Evolutionary conservation across 2,888 invertebrate genomes (phyloP).

Genomic region (Ernsta delagoae): DNA sequence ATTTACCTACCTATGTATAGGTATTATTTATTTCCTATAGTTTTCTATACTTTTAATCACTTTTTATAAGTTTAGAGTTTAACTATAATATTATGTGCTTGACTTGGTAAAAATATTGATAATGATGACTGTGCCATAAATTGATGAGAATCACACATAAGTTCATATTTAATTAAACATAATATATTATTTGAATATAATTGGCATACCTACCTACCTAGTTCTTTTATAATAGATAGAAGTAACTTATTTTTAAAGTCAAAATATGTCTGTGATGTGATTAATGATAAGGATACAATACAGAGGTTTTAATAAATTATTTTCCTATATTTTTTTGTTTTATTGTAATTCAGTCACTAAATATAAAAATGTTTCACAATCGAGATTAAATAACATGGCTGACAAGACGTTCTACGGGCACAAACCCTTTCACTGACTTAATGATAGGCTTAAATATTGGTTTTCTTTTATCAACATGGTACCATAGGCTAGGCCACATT

Average conservation of each 20-base stretch:
- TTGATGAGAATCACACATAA: not conserved
- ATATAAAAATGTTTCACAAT: no score
- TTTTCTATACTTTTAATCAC: not conserved
- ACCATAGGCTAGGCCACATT: no score
- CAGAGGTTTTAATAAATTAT: conserved; percentile 29
- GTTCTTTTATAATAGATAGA: conserved; percentile 15
- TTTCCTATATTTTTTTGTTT: conserved; percentile 14
- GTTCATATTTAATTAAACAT: not conserved
- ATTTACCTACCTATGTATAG: no score
- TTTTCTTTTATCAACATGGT: no score
- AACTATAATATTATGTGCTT: not conserved
- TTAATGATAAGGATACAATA: conserved; percentile 47
- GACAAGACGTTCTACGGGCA: no score
- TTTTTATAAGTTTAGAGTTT: conserved; percentile 13
- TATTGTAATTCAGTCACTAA: no score
- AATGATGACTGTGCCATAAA: conserved; percentile 25
- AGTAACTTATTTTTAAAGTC: conserved; percentile 39
- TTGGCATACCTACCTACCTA: conserved; percentile 28
- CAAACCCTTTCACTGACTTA: no score
- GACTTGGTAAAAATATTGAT: not conserved
- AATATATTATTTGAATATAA: conserved; percentile 9
- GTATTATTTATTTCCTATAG: not conserved
- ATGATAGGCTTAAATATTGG: no score
- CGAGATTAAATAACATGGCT: no score
- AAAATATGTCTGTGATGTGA: conserved; percentile 72